These are phyloP conservation scores for Chrysomela aeneicollis DNA, from an alignment of 2,888 invertebrate genomes.

Conservation along the genomic window DNA sequence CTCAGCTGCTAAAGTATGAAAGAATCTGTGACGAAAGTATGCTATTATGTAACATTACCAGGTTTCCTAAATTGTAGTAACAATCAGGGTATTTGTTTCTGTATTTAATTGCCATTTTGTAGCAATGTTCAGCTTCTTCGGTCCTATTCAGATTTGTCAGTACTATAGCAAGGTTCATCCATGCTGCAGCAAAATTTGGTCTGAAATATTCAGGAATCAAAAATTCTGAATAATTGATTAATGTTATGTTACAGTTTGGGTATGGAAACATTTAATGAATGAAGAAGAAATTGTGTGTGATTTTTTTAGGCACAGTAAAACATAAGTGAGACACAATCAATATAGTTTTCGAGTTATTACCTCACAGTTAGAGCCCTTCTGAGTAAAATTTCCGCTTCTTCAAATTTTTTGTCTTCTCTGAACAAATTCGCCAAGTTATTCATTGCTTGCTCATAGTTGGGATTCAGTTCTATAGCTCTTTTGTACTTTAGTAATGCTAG, in stretches of 20 bases:
- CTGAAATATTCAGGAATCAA: conserved; percentile 59
- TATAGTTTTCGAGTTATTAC: conserved; percentile 59
- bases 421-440: conserved; percentile 91
- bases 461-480: conserved; percentile 67
- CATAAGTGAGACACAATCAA: too few relatives aligned
- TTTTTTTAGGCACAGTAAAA: too few relatives aligned
- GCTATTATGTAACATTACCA: conserved; percentile 76
- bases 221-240: background rate
- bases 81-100: conserved; percentile 89
- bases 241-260: too few relatives aligned
- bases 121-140: conserved; percentile 79
- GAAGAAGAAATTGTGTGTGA: too few relatives aligned
- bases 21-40: too few relatives aligned
- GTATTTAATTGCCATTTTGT: conserved; percentile 78
- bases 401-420: conserved; percentile 72
- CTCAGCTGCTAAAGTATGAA: background rate
- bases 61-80: conserved; percentile 92
- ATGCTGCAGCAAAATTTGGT: conserved; percentile 91
- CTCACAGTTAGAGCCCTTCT: conserved; percentile 75
- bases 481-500: conserved; percentile 83
- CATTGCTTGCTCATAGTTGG: conserved; percentile 90
- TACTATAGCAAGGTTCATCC: conserved; percentile 98
- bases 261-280: too few relatives aligned
- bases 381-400: conserved; percentile 79
- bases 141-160: conserved; percentile 76